Base-by-base conservation (phyloP, 2,888 invertebrate genomes). In the Dermolepida albohirtum region DNA sequence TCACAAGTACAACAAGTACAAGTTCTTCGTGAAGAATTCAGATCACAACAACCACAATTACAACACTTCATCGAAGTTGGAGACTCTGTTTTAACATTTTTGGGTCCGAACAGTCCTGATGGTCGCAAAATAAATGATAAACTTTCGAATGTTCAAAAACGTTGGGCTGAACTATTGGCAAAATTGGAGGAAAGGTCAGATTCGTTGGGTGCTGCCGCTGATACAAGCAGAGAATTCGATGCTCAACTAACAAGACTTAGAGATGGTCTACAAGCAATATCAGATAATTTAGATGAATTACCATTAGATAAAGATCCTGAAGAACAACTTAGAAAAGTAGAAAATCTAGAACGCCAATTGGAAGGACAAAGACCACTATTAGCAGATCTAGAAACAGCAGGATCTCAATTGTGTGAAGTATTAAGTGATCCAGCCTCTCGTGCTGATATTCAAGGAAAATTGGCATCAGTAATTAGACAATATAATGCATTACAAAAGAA, bases 1-100 rank as follows among this genome's bases (percentile, higher is more conserved):
- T 96, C 95, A 41, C 98, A 98, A 87, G 94, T 97, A 14, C 96
- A 97, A 80, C 96, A 96, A 87, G 92, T 94, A 1, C 93, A 96
- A 87, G 96, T 98, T 0, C 86, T 98, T 54, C 90, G 97, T 70
- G 98, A 98, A 82, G 98, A 98, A 85, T 94, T 97, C 87, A 89
- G 95, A 69, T 91, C 93, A 0, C 97, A 98, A 81, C 95, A 97
- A 79, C 95, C 96, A 0, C 93, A 95, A 75, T 84, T 97, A 70
- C 90, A 93, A 69, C 94, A 95, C 79, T 86, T 97, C 73, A 90
- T 95, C 74, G 91, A 93, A 73, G 89, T 94, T 39, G 95, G 94
- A 0, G 89, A 91, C 51, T 89, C 90, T 12, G 90, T 95, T 0
- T 84, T 96, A 54, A 87, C 79, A 66, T 86, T 82, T 78, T 83